Evolutionary conservation across 2,113 vertebrate species (phyloP), one percentile per base, ranked within the genome.

Genomic region (Tapirus terrestris): DNA sequence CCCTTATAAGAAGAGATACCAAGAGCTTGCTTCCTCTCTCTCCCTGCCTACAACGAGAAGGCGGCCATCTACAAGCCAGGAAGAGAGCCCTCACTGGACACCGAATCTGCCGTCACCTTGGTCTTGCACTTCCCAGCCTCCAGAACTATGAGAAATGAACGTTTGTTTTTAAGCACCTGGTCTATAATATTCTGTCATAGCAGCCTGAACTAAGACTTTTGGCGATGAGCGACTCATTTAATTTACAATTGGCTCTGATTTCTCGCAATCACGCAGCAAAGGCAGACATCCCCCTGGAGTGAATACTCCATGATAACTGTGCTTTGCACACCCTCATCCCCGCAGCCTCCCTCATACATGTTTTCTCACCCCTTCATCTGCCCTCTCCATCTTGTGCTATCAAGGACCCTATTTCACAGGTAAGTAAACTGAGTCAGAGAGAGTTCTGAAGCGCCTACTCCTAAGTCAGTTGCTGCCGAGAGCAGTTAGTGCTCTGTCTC

Each of bases 261-360:
- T 61, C 73, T 87, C 83, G 48, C 11, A 2, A 31, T 17, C 20
- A 5, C 33, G 73, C 58, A 12, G 67, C 33, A 61, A n/a, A 58
- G 25, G 21, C 31, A 45, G 76, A n/a, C 10, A 11, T 27, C 29
- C 11, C 45, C 8, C 75, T 43, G 0, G 18, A 53, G 14, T 1
- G 11, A 29, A 23, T 0, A 29, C 3, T 27, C 75, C 18, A 1
- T 16, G 0, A 3, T 6, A n/a, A 11, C 8, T 3, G 48, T 9
- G 23, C 45, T 39, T 12, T 13, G 43, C 17, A 12, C 13, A 2
- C 0, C 39, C 17, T 56, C 75, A 13, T 31, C 51, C n/a, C 51
- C 12, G 2, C 8, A 45, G 56, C 33, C 60, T 76, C 23, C 14
- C 25, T 51, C 43, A 0, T 0, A 0, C 8, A 6, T 6, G 9